Evolutionary conservation across 2,113 vertebrate species (phyloP), one percentile per base, ranked within the genome.

Genomic region (Plotosus lineatus): DNA sequence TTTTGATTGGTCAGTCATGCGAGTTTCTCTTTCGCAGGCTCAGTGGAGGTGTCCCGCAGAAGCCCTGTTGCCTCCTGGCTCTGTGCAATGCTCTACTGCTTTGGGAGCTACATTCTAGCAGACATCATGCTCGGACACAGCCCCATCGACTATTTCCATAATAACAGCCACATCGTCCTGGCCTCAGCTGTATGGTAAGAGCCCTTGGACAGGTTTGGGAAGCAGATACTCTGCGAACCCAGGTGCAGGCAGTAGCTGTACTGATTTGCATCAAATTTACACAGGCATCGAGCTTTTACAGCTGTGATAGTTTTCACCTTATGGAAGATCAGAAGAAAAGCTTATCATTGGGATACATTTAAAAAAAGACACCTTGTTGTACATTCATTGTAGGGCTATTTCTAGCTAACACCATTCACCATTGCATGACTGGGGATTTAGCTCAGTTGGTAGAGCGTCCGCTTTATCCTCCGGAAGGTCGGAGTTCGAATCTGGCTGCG

Each of bases 21-120:
- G 6, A 8, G 15, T 63, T 23, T 77, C 12, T 85, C 36, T 77
- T 53, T 58, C 79, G 0, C 91, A 99, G 97, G 98, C 84, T 93
- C 96, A 0, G 94, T 98, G 77, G 97, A 98, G 86, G 94, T 99
- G 82, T 97, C 98, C 77, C 95, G 94, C 33, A 92, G 87, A 87
- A 98, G 97, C 85, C 98, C 98, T 0, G 90, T 96, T 80, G 96
- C 96, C 7, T 99, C 97, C 56, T 99, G 98, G 98, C 92, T 98
- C 17, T 97, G 95, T 0, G 98, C 97, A 19, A 99, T 99, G 98
- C 95, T 99, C 15, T 97, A 98, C 88, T 99, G 98, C 90, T 99
- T 99, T 2, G 96, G 96, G 40, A 98, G 97, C 83, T 99, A 99
- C 90, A 95, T 99, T 84, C 93, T 99, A 23, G 97, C 97, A 14